Evolutionary conservation across 2,113 vertebrate species (phyloP), one percentile per base, ranked within the genome.

Genomic region (Chloebia gouldiae): DNA sequence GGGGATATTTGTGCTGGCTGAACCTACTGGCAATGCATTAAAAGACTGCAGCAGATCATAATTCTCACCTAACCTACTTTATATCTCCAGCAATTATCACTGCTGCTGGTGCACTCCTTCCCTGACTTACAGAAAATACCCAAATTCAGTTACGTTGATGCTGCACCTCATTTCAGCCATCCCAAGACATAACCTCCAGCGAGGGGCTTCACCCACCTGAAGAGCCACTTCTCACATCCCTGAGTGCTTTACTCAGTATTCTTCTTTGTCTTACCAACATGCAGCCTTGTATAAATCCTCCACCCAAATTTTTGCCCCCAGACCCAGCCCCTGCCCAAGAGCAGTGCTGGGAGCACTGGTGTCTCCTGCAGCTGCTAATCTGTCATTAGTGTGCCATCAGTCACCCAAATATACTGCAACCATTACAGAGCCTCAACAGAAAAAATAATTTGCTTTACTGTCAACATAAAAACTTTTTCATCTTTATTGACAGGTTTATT

Each of bases 401-500:
- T 97, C 97, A 96, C 65, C 86, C 88, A 97, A 95, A 97, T 96
- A 95, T 70, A 95, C 75, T 68, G 90, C 93, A 91, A 72, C 93
- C 81, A 84, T 95, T 95, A 95, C 76, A 92, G 95, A 96, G 93
- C 86, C 90, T 94, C 96, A 96, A 81, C 96, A 93, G 94, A 93
- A 96, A 97, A 96, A 97, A 96, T 86, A 9, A 95, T 96, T 97
- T 97, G 92, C 96, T 97, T 97, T 97, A 90, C 95, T 94, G 94
- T 97, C 97, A 97, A 83, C 72, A 94, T 95, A 96, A 97, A 96
- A 97, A 90, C 54, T 86, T 97, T 97, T 81, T 96, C 90, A 95
- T 98, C 95, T 93, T 91, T 83, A 85, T 92, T 97, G 97, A 96
- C 97, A 96, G 95, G 96, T 97, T 98, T 97, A 97, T 98, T 98